Conservation (phyloP, 2,113 vertebrate species). For the Holacanthus passer region DNA sequence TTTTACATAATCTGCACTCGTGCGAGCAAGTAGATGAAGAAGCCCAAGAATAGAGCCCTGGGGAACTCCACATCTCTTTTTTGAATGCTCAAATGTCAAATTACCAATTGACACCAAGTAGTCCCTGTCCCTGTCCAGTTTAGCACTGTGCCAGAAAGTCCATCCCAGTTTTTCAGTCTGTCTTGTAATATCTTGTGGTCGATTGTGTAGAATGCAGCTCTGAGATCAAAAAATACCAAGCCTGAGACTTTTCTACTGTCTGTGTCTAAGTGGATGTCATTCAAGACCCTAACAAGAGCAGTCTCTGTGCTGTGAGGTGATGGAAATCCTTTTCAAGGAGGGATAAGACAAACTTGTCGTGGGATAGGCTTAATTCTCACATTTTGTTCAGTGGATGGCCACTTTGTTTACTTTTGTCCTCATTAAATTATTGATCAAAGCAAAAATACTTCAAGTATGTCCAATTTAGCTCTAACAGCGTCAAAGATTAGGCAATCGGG, state of each 20-base stretch:
- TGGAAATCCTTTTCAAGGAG: neutral
- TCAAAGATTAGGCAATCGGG: slow-evolving; percentile 33
- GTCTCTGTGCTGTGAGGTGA: neutral
- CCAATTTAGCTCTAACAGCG: slow-evolving; percentile 9
- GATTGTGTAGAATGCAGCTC: neutral
- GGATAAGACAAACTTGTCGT: neutral
- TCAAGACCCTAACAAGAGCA: neutral
- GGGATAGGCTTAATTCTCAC: neutral
- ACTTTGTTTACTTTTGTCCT: slow-evolving; percentile 18
- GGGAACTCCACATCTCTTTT: neutral
- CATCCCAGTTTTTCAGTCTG: neutral
- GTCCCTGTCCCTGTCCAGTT: neutral
- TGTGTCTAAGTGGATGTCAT: neutral
- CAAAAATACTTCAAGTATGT: slow-evolving; percentile 36
- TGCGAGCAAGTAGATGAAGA: neutral
- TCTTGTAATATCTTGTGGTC: neutral
- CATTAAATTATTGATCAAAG: slow-evolving; percentile 30
- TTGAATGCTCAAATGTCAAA: neutral
- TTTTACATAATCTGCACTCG: neutral
- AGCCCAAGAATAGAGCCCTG: neutral
- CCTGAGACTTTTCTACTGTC: neutral
- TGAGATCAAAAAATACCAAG: neutral
- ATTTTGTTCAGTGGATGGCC: neutral
- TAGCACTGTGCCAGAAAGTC: neutral
- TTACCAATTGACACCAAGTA: neutral